A percentile compares a stretch with the other conserved stretches of the same genome.
Conservation (phyloP, 2,797 vertebrate species). For the Muscicapa comitata region DNA sequence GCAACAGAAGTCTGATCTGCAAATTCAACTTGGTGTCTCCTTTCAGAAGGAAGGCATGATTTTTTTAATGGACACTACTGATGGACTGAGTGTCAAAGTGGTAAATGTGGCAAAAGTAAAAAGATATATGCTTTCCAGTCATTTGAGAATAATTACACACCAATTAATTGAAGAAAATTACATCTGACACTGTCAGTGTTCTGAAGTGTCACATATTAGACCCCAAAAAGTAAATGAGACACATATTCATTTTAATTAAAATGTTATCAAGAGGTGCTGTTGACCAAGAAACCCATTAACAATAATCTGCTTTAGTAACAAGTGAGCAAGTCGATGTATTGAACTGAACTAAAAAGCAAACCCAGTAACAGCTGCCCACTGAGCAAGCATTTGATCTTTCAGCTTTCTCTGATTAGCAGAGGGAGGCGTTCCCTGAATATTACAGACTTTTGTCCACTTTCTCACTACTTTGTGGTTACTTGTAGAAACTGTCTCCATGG, state of each 20-base stretch:
- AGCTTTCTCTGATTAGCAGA: conserved; percentile 49
- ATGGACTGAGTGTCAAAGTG: background rate
- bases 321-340: conserved; percentile 51
- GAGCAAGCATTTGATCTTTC: conserved; percentile 61
- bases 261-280: conserved; percentile 44
- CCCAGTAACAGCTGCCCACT: conserved; percentile 45
- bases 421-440: conserved; percentile 15
- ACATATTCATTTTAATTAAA: conserved; percentile 60
- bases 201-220: conserved; percentile 20
- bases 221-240: conserved; percentile 9
- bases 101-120: background rate
- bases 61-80: background rate
- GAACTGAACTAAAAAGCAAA: conserved; percentile 49
- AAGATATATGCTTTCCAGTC: background rate
- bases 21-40: background rate
- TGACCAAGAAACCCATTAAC: conserved; percentile 57
- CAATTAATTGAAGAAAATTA: conserved; percentile 5
- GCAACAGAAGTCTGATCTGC: background rate
- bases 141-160: conserved; percentile 9
- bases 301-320: conserved; percentile 40
- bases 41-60: background rate
- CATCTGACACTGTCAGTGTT: background rate
- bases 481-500: conserved; percentile 48
- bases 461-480: background rate
- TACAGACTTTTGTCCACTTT: conserved; percentile 18